Evolutionary conservation across 1,140 invertebrate species (phyloP).

Genomic region (Drosophila lacteicornis): DNA sequence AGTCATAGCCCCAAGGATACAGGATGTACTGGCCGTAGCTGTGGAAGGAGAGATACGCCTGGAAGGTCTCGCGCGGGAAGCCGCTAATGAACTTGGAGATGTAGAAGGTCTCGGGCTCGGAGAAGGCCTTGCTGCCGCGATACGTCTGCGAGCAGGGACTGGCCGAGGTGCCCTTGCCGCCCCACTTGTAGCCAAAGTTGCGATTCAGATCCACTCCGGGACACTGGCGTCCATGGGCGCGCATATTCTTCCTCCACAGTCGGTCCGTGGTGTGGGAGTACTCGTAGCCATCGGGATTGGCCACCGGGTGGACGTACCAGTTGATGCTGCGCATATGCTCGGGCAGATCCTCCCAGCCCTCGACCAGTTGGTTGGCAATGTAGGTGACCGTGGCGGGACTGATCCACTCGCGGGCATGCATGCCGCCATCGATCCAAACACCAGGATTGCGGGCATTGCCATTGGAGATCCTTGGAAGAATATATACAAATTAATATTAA

Average conservation of each 20-base stretch:
- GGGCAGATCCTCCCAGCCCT: slow-evolving; percentile 89
- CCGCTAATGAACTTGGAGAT: slow-evolving; percentile 87
- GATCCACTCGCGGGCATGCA: slow-evolving; percentile 97
- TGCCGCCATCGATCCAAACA: slow-evolving; percentile 90
- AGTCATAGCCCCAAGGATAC: slow-evolving; percentile 93
- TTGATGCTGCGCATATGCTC: slow-evolving; percentile 91
- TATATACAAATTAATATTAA: too few species aligned
- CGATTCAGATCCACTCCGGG: slow-evolving; percentile 92
- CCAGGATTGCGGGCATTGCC: slow-evolving; percentile 87
- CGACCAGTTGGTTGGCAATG: slow-evolving; percentile 92
- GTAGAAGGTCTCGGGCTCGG: slow-evolving; percentile 95
- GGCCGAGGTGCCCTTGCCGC: slow-evolving; percentile 91
- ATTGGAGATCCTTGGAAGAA: slow-evolving; percentile 87
- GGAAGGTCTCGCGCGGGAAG: slow-evolving; percentile 86
- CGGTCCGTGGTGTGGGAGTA: slow-evolving; percentile 91
- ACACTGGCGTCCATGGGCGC: slow-evolving; percentile 87
- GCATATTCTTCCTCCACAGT: slow-evolving; percentile 93
- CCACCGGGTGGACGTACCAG: slow-evolving; percentile 92
- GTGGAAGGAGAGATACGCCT: slow-evolving; percentile 93
- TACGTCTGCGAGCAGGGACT: slow-evolving; percentile 96
- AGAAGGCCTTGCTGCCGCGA: slow-evolving; percentile 94
- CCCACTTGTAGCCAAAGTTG: slow-evolving; percentile 94
- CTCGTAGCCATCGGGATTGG: slow-evolving; percentile 96
- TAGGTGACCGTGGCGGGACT: slow-evolving; percentile 93
- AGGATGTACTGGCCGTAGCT: slow-evolving; percentile 95